Evolutionary conservation across 2,888 invertebrate genomes (phyloP).

Genomic region (Netelia inedita): DNA sequence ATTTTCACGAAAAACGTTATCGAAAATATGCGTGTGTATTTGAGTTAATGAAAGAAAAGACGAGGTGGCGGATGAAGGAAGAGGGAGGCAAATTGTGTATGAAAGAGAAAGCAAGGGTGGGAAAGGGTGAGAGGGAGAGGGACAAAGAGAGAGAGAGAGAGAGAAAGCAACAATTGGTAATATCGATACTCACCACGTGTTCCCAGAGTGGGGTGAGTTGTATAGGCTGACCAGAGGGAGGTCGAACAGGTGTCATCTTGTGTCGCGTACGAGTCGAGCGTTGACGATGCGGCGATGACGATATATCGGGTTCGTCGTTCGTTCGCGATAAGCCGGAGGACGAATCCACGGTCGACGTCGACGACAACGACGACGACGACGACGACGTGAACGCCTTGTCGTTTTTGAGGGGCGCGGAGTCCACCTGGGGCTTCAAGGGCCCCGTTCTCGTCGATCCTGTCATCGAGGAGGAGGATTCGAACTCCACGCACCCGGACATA

Average conservation of each 20-base stretch:
- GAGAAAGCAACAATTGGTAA: slow-evolving; percentile 57
- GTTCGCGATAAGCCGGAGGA: slow-evolving; percentile 71
- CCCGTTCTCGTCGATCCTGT: slow-evolving; percentile 79
- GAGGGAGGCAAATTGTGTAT: not conserved
- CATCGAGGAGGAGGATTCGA: slow-evolving; percentile 79
- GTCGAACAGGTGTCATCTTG: slow-evolving; percentile 79
- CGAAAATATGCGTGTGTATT: too few relatives aligned
- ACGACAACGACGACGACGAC: slow-evolving; percentile 82
- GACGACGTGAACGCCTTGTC: slow-evolving; percentile 73
- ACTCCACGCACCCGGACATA: slow-evolving; percentile 79
- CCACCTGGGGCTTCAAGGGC: slow-evolving; percentile 78
- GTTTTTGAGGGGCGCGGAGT: slow-evolving; percentile 85
- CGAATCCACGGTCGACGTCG: slow-evolving; percentile 85
- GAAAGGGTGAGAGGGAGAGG: not conserved
- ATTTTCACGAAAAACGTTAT: too few relatives aligned
- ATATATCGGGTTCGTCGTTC: slow-evolving; percentile 74
- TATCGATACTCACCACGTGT: slow-evolving; percentile 86
- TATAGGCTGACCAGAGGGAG: slow-evolving; percentile 80
- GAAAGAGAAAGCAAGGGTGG: not conserved
- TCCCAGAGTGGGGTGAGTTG: slow-evolving; percentile 93
- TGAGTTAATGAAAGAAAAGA: too few relatives aligned
- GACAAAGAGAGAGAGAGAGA: not conserved
- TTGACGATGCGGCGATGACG: slow-evolving; percentile 64
- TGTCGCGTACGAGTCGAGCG: slow-evolving; percentile 64
- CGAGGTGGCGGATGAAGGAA: too few relatives aligned